A percentile compares a stretch with the other conserved stretches of the same genome.
phyloP scores from a whole-genome alignment of 2,888 invertebrate genomes.

The Ophion ellenae region DNA sequence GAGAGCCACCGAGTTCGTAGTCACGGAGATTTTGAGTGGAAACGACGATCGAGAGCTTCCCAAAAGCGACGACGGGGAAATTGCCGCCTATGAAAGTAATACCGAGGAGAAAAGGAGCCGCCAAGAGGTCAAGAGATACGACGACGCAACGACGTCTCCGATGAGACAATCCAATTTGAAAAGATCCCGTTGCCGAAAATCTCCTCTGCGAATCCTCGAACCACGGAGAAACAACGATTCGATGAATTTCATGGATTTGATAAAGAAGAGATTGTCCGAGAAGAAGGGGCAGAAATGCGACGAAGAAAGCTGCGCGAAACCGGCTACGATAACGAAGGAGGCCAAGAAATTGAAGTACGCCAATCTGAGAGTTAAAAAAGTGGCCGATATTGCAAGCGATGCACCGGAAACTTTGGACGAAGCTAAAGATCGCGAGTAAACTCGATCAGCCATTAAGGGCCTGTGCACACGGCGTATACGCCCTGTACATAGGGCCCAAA shows the following conservation, averaged over 20 bases:
- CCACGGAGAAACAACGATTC: conserved; percentile 17
- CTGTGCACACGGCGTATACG: too few species aligned
- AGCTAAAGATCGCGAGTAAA: conserved; percentile 7
- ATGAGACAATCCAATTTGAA: conserved; percentile 4
- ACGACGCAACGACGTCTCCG: not conserved
- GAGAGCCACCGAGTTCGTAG: conserved; percentile 75
- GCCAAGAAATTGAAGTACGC: conserved; percentile 63
- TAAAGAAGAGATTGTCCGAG: conserved; percentile 67
- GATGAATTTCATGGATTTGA: conserved; percentile 66
- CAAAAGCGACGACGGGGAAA: not conserved
- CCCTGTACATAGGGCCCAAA: not conserved
- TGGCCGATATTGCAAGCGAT: not conserved
- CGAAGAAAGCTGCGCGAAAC: conserved; percentile 25
- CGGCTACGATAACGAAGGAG: not conserved
- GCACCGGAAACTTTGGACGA: not conserved
- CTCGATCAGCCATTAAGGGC: not conserved
- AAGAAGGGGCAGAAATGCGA: conserved; percentile 52
- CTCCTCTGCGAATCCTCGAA: not conserved
- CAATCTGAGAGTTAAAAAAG: conserved; percentile 54
- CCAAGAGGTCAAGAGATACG: conserved; percentile 10
- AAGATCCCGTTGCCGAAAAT: not conserved
- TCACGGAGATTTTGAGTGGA: conserved; percentile 66
- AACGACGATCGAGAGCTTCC: conserved; percentile 39
- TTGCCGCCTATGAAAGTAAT: not conserved
- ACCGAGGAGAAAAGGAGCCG: conserved; percentile 30